These are phyloP conservation scores for Tinamus guttatus DNA, from an alignment of 2,113 vertebrate genomes.

Conservation along the genomic window DNA sequence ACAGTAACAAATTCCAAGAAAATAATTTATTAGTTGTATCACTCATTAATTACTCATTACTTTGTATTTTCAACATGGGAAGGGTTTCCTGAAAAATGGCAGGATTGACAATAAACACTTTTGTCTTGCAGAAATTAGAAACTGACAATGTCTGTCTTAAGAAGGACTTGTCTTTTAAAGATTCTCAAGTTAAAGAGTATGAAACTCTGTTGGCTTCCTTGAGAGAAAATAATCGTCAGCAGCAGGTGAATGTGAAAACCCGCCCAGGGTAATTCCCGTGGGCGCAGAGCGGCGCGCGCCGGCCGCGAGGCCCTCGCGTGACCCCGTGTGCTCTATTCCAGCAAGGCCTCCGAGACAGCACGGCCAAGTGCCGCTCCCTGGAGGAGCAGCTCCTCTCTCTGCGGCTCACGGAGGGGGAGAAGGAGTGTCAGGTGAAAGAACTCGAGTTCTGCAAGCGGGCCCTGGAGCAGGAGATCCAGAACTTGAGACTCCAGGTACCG, in stretches of 20 bases:
- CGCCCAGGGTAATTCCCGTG: not conserved
- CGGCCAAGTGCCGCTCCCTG: conserved; percentile 76
- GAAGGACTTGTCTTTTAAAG: conserved; percentile 90
- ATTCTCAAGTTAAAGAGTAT: conserved; percentile 88
- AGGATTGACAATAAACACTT: not conserved
- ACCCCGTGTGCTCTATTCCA: not conserved
- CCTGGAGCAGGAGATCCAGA: conserved; percentile 91
- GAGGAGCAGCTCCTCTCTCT: conserved; percentile 84
- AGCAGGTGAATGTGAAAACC: conserved; percentile 81
- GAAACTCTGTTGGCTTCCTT: conserved; percentile 87
- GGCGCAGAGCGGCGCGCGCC: not conserved
- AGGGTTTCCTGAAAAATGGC: not conserved
- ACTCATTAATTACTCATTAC: not conserved
- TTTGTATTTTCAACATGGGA: not conserved
- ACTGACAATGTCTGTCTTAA: conserved; percentile 86
- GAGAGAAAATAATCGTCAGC: conserved; percentile 90
- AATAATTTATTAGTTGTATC: not conserved
- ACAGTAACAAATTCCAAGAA: not conserved
- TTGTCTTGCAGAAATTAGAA: conserved; percentile 83
- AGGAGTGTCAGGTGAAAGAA: conserved; percentile 90
- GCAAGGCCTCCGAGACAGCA: conserved; percentile 85
- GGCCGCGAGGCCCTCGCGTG: accelerated
- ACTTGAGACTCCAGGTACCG: conserved; percentile 87
- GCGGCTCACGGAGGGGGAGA: conserved; percentile 77
- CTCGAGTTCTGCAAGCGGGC: conserved; percentile 84